These are phyloP conservation scores for Siphlonurus alternatus DNA, from an alignment of 2,888 invertebrate genomes.

Conservation along the genomic window DNA sequence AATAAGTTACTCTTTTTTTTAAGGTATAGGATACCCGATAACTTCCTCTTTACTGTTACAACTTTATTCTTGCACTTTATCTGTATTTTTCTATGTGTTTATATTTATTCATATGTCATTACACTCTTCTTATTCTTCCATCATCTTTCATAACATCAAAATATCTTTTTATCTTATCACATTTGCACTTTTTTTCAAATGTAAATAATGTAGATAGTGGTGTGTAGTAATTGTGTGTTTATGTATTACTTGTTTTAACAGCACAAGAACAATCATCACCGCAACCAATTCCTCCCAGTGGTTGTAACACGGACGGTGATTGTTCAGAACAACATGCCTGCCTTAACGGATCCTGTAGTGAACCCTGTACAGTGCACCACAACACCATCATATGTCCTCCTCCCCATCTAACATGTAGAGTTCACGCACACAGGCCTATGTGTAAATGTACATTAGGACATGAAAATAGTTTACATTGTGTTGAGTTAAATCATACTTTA, in stretches of 20 bases:
- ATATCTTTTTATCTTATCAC: background rate
- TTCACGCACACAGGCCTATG: conserved; percentile 67
- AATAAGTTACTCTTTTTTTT: background rate
- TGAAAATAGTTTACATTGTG: background rate
- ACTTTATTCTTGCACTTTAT: background rate
- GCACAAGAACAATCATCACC: conserved; percentile 14
- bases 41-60: background rate
- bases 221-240: conserved; percentile 12
- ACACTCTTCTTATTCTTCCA: background rate
- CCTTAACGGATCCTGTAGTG: conserved; percentile 63
- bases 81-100: background rate
- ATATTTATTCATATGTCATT: conserved; percentile 6
- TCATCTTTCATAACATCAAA: background rate
- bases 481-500: too few relatives aligned
- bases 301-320: conserved; percentile 68
- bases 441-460: conserved; percentile 26
- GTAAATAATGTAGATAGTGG: conserved; percentile 13
- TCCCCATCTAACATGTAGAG: conserved; percentile 38
- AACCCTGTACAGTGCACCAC: conserved; percentile 50
- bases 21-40: background rate
- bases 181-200: conserved; percentile 7
- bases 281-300: conserved; percentile 21
- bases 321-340: conserved; percentile 71
- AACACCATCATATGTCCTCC: conserved; percentile 37
- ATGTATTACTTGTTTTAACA: conserved; percentile 14